Conservation (phyloP, 2,888 invertebrate genomes). For the Ariolimax columbianus region DNA sequence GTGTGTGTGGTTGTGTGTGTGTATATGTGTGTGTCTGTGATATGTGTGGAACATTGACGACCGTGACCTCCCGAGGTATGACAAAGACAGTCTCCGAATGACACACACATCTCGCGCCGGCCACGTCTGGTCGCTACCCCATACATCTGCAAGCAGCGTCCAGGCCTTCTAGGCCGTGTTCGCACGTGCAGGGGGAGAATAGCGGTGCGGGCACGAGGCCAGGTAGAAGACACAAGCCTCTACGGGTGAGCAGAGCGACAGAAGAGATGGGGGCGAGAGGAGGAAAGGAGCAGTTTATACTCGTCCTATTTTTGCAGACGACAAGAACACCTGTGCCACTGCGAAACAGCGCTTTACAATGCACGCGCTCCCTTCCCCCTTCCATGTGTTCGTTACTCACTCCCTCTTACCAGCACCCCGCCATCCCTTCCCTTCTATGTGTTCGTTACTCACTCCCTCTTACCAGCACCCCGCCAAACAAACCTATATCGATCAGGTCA, state of each 20-base stretch:
- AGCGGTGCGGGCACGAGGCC: conserved; percentile 42
- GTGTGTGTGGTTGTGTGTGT: background rate
- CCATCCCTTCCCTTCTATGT: conserved; percentile 2
- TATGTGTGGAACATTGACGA: background rate
- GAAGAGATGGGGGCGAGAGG: background rate
- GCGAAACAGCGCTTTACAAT: background rate
- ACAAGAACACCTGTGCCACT: conserved; percentile 43
- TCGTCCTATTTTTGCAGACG: background rate
- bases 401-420: background rate
- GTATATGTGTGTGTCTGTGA: background rate
- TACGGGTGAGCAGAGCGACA: background rate
- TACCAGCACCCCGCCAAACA: background rate
- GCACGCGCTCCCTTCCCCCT: background rate
- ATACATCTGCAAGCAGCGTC: conserved; percentile 15
- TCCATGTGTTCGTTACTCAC: background rate
- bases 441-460: background rate
- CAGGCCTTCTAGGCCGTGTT: conserved; percentile 13
- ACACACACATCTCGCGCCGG: background rate
- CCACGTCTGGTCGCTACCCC: conserved; percentile 20
- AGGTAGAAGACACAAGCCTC: conserved; percentile 31
- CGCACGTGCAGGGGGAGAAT: conserved; percentile 37
- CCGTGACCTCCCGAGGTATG: background rate
- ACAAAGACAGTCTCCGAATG: conserved; percentile 3
- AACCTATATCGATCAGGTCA: background rate
- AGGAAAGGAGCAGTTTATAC: background rate